Percentiles rank a stretch among this genome's conserved stretches.
These are phyloP conservation scores for Cheilinus undulatus DNA, from an alignment of 2,113 vertebrate species.

Conservation along the genomic window DNA sequence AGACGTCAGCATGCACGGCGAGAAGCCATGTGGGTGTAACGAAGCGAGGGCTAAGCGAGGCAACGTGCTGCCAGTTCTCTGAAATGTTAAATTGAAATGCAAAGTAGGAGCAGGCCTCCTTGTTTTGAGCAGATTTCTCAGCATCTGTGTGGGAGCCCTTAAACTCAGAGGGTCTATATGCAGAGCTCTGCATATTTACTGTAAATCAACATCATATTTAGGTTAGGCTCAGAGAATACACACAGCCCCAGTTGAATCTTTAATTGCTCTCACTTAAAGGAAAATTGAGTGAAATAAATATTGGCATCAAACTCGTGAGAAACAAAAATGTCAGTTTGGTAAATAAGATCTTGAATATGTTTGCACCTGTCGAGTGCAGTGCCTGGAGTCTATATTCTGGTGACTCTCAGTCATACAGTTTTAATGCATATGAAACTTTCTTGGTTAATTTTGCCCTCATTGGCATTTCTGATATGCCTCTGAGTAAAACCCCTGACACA, in stretches of 20 bases:
- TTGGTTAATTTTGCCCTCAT: background rate
- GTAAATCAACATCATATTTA: slow-evolving; percentile 75
- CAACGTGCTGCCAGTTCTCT: slow-evolving; percentile 83
- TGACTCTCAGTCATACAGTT: background rate
- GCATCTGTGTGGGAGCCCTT: slow-evolving; percentile 83
- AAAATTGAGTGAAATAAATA: slow-evolving; percentile 33
- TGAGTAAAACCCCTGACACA: background rate
- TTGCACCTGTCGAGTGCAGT: background rate
- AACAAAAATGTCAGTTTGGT: slow-evolving; percentile 27
- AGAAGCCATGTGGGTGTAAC: slow-evolving; percentile 80
- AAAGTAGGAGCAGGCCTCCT: slow-evolving; percentile 82
- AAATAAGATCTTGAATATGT: slow-evolving; percentile 6
- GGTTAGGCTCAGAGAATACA: slow-evolving; percentile 68
- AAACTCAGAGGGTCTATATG: slow-evolving; percentile 70
- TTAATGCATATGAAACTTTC: background rate
- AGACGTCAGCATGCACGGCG: slow-evolving; percentile 73
- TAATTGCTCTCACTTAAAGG: slow-evolving; percentile 57
- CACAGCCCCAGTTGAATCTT: slow-evolving; percentile 50
- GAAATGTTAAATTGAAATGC: slow-evolving; percentile 88
- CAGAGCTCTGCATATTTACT: slow-evolving; percentile 75
- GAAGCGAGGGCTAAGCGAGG: slow-evolving; percentile 78
- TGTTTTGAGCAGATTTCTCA: slow-evolving; percentile 82
- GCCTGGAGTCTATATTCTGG: background rate
- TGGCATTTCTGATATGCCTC: background rate
- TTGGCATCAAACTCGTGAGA: slow-evolving; percentile 35